phyloP scores from a whole-genome alignment of 2,113 vertebrate genomes.

The Sceloporus tristichus region DNA sequence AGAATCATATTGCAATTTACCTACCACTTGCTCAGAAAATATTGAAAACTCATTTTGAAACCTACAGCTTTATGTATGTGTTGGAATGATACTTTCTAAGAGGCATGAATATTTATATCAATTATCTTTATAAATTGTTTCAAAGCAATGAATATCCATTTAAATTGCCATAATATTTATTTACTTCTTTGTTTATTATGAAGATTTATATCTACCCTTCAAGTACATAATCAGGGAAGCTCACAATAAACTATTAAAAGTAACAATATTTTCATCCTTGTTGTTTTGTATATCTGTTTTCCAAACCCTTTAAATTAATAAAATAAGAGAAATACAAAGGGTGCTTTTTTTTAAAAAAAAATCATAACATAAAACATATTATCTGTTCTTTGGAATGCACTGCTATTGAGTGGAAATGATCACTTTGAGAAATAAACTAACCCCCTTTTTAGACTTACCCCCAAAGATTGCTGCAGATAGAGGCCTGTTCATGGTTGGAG shows the following conservation, averaged over 20 bases:
- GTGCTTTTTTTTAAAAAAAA: not conserved
- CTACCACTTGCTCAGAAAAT: slow-evolving; percentile 9
- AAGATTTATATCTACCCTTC: no score
- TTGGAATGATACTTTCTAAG: slow-evolving; percentile 5
- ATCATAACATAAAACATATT: no score
- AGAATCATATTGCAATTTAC: not conserved
- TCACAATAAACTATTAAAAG: not conserved
- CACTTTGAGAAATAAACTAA: not conserved
- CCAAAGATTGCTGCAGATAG: not conserved
- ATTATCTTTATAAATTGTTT: slow-evolving; percentile 11
- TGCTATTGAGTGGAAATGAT: not conserved
- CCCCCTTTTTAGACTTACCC: not conserved
- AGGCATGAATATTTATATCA: not conserved
- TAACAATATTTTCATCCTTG: not conserved
- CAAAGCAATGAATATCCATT: not conserved
- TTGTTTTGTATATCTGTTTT: slow-evolving; percentile 1
- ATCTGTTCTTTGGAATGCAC: not conserved
- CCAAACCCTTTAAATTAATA: not conserved
- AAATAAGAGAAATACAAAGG: not conserved
- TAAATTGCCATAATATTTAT: not conserved
- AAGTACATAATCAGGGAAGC: not conserved
- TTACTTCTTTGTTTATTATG: slow-evolving; percentile 3
- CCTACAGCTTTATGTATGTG: not conserved
- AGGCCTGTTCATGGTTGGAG: not conserved
- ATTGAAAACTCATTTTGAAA: slow-evolving; percentile 14